Evolutionary conservation across 2,888 invertebrate genomes (phyloP).

Genomic region (Diadegma fenestrale): DNA sequence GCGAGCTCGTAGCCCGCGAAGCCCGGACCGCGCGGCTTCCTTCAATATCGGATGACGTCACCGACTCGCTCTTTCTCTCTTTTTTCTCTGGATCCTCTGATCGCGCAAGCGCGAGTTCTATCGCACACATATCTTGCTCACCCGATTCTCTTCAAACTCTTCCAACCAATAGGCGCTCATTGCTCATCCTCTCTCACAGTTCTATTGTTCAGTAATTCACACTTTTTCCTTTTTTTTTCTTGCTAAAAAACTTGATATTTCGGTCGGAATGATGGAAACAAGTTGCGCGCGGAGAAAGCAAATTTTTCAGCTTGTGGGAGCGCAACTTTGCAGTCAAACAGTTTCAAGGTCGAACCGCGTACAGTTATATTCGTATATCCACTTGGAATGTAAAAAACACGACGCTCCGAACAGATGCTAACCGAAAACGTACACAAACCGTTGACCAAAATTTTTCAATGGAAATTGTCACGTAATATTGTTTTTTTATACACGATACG

Average conservation of each 20-base stretch:
- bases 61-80: constrained; percentile 30
- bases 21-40: constrained; percentile 46
- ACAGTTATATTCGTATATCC: constrained; percentile 1
- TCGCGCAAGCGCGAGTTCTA: constrained; percentile 65
- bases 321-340: background rate
- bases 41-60: constrained; percentile 39
- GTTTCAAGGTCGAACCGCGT: background rate
- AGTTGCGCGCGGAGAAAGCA: background rate
- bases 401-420: background rate
- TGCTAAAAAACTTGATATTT: background rate
- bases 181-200: background rate
- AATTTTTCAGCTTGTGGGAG: background rate
- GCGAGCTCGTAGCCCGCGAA: constrained; percentile 35
- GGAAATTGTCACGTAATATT: background rate
- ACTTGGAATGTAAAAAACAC: background rate
- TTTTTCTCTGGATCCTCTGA: constrained; percentile 53
- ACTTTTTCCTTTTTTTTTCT: background rate
- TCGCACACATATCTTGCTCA: constrained; percentile 40
- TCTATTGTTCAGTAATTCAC: background rate
- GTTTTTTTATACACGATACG: background rate
- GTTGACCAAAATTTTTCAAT: background rate
- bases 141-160: constrained; percentile 52
- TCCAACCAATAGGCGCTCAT: constrained; percentile 5
- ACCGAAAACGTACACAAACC: background rate
- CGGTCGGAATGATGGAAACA: background rate